These are phyloP conservation scores for Meiosimyza decipiens DNA, from an alignment of 2,888 invertebrate genomes.

Conservation along the genomic window DNA sequence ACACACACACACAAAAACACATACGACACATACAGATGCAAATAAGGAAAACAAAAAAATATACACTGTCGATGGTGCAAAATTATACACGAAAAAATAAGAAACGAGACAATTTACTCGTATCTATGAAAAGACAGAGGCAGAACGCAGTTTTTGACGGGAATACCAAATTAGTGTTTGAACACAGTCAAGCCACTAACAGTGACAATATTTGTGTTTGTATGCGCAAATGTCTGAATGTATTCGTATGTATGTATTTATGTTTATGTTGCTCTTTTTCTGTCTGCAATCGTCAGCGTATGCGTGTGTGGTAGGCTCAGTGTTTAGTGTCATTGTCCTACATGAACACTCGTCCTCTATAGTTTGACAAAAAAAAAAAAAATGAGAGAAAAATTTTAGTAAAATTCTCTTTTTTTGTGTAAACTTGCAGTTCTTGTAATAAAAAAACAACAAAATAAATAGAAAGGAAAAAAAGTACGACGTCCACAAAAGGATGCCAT, in stretches of 20 bases:
- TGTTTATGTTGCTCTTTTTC: not conserved
- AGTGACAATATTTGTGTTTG: not conserved
- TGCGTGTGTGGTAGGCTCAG: slow-evolving; percentile 15
- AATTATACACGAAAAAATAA: slow-evolving; percentile 1
- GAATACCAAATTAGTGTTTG: slow-evolving; percentile 31
- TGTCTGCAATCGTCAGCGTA: not conserved
- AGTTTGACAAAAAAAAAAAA: not conserved
- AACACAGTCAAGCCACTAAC: slow-evolving; percentile 5
- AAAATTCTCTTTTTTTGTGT: not conserved
- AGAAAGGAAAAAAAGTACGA: not conserved
- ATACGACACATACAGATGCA: not conserved
- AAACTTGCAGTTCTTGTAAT: slow-evolving; percentile 18
- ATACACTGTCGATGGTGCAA: slow-evolving; percentile 12
- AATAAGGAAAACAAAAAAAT: not conserved
- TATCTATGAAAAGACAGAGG: slow-evolving; percentile 4
- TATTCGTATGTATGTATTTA: slow-evolving; percentile 2
- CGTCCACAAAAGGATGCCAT: slow-evolving; percentile 46
- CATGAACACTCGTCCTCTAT: slow-evolving; percentile 6
- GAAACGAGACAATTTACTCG: not conserved
- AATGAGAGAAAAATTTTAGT: not conserved
- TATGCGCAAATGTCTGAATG: not conserved
- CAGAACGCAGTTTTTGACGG: slow-evolving; percentile 23
- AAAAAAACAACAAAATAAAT: not conserved
- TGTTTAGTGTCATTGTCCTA: slow-evolving; percentile 31
- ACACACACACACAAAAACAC: not conserved